Evolutionary conservation across 2,113 vertebrate genomes (phyloP).

Genomic region (Calidris pugnax): DNA sequence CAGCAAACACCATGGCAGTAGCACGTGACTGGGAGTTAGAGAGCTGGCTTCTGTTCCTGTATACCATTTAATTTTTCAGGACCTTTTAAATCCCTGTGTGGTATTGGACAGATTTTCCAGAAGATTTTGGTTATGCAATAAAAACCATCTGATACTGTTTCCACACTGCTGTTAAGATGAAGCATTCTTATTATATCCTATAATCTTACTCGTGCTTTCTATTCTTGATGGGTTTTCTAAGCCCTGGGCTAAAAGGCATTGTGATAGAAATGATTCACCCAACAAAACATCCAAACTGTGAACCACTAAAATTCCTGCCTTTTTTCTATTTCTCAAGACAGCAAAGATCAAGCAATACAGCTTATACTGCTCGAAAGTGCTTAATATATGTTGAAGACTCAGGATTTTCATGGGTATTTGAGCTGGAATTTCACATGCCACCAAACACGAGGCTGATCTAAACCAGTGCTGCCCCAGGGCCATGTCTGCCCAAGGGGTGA

Average conservation of each 20-base stretch:
- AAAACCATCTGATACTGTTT: constrained; percentile 5
- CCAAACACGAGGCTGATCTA: background rate
- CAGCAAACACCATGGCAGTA: background rate
- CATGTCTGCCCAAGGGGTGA: background rate
- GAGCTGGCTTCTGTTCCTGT: background rate
- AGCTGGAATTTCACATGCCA: background rate
- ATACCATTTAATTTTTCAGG: background rate
- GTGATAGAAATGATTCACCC: background rate
- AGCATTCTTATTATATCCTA: background rate
- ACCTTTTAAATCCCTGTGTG: constrained; percentile 14
- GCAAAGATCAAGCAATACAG: background rate
- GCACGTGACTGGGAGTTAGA: background rate
- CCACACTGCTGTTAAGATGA: background rate
- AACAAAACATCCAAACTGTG: background rate
- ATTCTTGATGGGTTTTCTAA: constrained; percentile 2
- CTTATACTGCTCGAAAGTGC: background rate
- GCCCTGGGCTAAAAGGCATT: background rate
- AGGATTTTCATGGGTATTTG: background rate
- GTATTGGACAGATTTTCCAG: constrained; percentile 1
- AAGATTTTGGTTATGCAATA: constrained; percentile 40
- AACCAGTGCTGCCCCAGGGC: background rate
- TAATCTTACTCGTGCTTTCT: constrained; percentile 40
- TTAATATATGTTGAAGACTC: background rate
- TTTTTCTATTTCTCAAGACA: background rate
- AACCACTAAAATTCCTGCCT: background rate